Evolutionary conservation across 2,888 invertebrate species (phyloP).

Genomic region (Nyleta sp.): DNA sequence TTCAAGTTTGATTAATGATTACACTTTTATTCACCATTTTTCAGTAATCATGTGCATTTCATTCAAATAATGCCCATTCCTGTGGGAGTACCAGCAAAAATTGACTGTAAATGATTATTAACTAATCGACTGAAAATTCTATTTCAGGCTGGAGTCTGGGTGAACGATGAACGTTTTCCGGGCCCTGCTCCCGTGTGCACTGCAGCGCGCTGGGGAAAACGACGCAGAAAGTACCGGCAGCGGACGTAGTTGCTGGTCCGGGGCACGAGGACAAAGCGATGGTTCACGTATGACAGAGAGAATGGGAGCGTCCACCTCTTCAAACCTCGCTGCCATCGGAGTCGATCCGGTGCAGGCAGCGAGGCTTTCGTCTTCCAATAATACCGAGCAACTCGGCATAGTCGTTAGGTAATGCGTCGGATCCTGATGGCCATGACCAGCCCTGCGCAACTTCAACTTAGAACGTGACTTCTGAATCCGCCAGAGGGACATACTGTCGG

Average conservation of each 20-base stretch:
- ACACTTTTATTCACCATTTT: too few species aligned
- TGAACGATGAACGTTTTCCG: constrained; percentile 85
- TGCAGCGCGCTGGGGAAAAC: constrained; percentile 83
- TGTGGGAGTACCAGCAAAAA: too few species aligned
- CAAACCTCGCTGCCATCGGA: constrained; percentile 80
- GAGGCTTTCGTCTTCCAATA: constrained; percentile 80
- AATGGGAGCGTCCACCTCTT: constrained; percentile 82
- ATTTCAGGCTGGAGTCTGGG: constrained; percentile 84
- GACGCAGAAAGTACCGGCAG: constrained; percentile 68
- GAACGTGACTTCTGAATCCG: too few species aligned
- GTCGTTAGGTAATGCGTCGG: constrained; percentile 75
- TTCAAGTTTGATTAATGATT: too few species aligned
- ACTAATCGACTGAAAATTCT: too few species aligned
- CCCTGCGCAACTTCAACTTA: too few species aligned
- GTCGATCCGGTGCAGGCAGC: constrained; percentile 81
- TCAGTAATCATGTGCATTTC: too few species aligned
- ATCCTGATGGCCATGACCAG: too few species aligned
- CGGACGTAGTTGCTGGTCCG: constrained; percentile 77
- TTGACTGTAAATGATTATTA: too few species aligned
- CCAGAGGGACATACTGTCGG: too few species aligned
- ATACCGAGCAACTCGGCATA: constrained; percentile 79
- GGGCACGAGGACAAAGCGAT: constrained; percentile 77
- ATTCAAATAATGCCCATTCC: too few species aligned
- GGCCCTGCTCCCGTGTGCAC: constrained; percentile 85
- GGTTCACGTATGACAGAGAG: constrained; percentile 81